Evolutionary conservation across 2,797 vertebrate species (phyloP).

Genomic region (Enteromius treurensis): DNA sequence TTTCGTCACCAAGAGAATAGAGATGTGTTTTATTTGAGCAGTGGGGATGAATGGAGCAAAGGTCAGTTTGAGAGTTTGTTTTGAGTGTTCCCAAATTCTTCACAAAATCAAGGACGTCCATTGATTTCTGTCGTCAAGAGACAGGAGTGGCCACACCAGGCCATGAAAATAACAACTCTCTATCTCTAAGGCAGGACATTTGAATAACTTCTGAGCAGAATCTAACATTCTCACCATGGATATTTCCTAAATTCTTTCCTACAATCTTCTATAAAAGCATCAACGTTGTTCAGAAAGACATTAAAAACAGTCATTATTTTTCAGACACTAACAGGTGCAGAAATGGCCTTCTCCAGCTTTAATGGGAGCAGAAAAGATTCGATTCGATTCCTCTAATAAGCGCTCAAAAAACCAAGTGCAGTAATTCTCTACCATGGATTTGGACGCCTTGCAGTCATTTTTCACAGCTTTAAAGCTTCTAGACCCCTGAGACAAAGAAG

Average conservation of each 20-base stretch:
- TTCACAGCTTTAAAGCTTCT: conserved; percentile 13
- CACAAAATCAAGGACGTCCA: conserved; percentile 56
- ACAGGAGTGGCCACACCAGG: conserved; percentile 21
- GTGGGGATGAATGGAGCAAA: conserved; percentile 46
- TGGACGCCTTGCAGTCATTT: background rate
- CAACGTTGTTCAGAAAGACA: background rate
- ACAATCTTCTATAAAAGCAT: background rate
- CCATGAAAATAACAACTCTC: conserved; percentile 43
- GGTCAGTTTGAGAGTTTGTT: conserved; percentile 51
- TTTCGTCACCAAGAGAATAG: conserved; percentile 41
- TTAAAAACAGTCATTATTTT: background rate
- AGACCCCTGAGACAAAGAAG: conserved; percentile 17
- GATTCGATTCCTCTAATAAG: background rate
- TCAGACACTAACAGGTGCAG: background rate
- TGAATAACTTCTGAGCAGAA: background rate
- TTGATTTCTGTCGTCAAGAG: conserved; percentile 55
- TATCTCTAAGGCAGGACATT: conserved; percentile 10
- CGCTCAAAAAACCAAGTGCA: background rate
- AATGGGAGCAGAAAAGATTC: background rate
- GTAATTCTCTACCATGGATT: conserved; percentile 5
- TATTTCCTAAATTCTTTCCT: background rate
- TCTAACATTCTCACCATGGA: background rate
- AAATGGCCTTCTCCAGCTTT: background rate
- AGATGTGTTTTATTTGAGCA: conserved; percentile 55
- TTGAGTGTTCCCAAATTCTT: conserved; percentile 54